Conservation (phyloP, 2,888 invertebrate genomes). For the Nudaria mundana region DNA sequence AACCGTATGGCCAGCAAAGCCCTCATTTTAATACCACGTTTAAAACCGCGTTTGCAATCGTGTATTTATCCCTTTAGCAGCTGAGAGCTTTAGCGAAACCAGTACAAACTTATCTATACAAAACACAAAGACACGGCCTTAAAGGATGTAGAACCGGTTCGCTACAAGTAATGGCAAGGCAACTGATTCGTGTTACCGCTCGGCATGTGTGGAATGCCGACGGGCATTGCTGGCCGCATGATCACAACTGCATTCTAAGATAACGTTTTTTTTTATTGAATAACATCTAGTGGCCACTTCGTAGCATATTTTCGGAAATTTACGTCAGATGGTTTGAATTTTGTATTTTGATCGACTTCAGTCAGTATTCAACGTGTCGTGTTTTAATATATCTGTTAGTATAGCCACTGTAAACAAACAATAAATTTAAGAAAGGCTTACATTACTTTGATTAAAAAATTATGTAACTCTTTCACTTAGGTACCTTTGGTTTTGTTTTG, state of each 20-base stretch:
- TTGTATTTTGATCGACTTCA: no score
- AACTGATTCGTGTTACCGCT: slow-evolving; percentile 40
- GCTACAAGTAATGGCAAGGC: slow-evolving; percentile 37
- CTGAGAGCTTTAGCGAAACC: slow-evolving; percentile 22
- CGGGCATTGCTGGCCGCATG: slow-evolving; percentile 36
- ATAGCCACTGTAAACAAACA: no score
- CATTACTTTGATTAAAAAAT: no score
- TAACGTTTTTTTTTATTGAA: slow-evolving; percentile 15
- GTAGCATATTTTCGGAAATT: slow-evolving; percentile 7
- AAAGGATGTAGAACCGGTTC: slow-evolving; percentile 62
- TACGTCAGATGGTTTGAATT: slow-evolving; percentile 16
- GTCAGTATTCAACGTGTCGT: no score
- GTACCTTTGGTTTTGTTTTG: no score
- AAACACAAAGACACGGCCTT: slow-evolving; percentile 45
- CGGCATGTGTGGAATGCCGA: slow-evolving; percentile 45
- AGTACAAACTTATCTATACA: slow-evolving; percentile 31
- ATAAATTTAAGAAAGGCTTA: no score
- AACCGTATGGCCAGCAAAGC: no score
- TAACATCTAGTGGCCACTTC: slow-evolving; percentile 11
- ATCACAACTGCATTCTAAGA: slow-evolving; percentile 32
- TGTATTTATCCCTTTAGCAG: background rate
- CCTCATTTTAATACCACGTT: no score
- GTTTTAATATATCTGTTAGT: no score
- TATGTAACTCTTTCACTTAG: no score
- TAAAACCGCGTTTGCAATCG: background rate